Conservation (phyloP, 2,113 vertebrate species). For the Phrynocephalus versicolor region DNA sequence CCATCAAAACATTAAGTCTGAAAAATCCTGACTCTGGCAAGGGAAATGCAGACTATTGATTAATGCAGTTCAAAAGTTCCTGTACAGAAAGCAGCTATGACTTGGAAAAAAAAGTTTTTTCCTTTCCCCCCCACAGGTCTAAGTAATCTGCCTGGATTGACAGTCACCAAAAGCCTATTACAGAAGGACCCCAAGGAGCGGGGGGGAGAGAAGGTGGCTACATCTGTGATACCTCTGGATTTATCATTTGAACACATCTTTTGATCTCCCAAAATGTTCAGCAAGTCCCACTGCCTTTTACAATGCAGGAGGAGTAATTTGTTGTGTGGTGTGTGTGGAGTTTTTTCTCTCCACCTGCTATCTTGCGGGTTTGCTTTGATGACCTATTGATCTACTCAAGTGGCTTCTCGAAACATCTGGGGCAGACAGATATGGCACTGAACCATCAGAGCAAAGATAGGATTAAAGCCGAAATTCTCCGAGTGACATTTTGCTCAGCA, state of each 20-base stretch:
- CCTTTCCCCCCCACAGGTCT: background rate
- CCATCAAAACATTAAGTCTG: background rate
- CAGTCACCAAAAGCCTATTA: conserved; percentile 14
- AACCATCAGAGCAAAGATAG: conserved; percentile 41
- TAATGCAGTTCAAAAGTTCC: conserved; percentile 8
- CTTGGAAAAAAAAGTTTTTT: background rate
- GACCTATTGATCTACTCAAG: conserved; percentile 51
- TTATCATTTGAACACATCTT: conserved; percentile 33
- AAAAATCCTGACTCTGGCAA: conserved; percentile 5
- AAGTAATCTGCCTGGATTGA: background rate
- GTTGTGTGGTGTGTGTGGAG: too few relatives aligned
- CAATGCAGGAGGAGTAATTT: conserved; percentile 34
- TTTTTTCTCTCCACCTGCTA: background rate
- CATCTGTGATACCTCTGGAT: conserved; percentile 5
- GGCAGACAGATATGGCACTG: conserved; percentile 37
- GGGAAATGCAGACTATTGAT: background rate
- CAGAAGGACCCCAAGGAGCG: background rate
- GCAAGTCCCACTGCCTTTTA: conserved; percentile 16
- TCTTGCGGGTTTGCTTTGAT: conserved; percentile 48
- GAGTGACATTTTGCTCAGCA: conserved; percentile 45
- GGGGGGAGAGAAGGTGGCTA: conserved; percentile 5
- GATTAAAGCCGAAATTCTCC: conserved; percentile 56
- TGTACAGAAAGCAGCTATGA: background rate
- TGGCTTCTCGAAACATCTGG: conserved; percentile 42
- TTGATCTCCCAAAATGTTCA: conserved; percentile 35